Evolutionary conservation across 2,888 invertebrate genomes (phyloP).

Genomic region (Sipunculus nudus): DNA sequence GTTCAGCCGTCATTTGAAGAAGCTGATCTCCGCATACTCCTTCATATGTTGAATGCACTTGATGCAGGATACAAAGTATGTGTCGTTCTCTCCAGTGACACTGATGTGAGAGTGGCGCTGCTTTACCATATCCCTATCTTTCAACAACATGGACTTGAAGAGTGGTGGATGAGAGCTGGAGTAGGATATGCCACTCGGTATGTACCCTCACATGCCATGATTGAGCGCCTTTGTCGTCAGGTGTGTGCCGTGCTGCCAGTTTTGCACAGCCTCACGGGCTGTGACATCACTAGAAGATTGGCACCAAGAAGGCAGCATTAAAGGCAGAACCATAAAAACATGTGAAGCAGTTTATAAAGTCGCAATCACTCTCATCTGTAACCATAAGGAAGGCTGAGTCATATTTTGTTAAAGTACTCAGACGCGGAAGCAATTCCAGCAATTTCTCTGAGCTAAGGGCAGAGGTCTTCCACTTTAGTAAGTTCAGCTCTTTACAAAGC

Average conservation of each 20-base stretch:
- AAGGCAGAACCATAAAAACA: slow-evolving; percentile 13
- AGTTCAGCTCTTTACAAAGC: slow-evolving; percentile 6
- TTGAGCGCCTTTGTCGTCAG: not conserved
- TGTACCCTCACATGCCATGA: not conserved
- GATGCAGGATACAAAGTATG: too few species aligned
- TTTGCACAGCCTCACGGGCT: slow-evolving; percentile 8
- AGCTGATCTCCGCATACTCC: too few species aligned
- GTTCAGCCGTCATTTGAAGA: too few species aligned
- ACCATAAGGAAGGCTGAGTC: not conserved
- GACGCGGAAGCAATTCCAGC: slow-evolving; percentile 3
- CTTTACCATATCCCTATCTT: not conserved
- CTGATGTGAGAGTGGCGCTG: not conserved
- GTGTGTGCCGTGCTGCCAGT: slow-evolving; percentile 10
- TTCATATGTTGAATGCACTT: too few species aligned
- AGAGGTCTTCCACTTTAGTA: not conserved
- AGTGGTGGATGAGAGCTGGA: slow-evolving; percentile 5
- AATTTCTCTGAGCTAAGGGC: slow-evolving; percentile 2
- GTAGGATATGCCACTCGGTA: not conserved
- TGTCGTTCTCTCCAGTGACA: too few species aligned
- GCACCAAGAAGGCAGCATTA: slow-evolving; percentile 14
- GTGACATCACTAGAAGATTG: slow-evolving; percentile 20
- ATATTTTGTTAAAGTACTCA: slow-evolving; percentile 14
- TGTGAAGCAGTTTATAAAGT: not conserved
- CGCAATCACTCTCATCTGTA: slow-evolving; percentile 1
- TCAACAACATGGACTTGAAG: slow-evolving; percentile 9